A percentile compares a stretch with the other conserved stretches of the same genome.
Evolutionary conservation across 2,797 vertebrate genomes (phyloP).

Genomic region (Poecilia picta): DNA sequence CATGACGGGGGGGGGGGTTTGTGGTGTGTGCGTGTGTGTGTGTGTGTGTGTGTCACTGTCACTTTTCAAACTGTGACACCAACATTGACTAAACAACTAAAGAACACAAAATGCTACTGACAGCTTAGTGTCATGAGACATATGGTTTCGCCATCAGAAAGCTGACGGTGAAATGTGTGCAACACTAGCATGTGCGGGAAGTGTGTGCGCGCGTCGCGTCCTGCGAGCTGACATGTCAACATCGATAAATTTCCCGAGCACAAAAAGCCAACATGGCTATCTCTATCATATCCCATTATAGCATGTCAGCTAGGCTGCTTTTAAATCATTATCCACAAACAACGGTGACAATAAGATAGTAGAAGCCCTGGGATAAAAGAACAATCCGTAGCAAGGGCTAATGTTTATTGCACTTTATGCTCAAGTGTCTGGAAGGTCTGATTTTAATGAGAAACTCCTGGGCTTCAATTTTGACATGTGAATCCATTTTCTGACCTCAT

Average conservation of each 20-base stretch:
- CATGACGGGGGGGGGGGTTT: neutral
- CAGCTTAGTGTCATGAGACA: slow-evolving; percentile 44
- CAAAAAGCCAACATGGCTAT: slow-evolving; percentile 42
- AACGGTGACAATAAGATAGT: slow-evolving; percentile 55
- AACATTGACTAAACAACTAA: slow-evolving; percentile 46
- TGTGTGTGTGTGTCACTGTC: neutral
- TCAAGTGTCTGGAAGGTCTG: slow-evolving; percentile 37
- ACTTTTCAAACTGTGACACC: slow-evolving; percentile 21
- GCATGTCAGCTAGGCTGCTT: slow-evolving; percentile 41
- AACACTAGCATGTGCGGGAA: slow-evolving; percentile 8
- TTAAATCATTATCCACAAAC: slow-evolving; percentile 55
- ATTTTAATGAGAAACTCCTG: slow-evolving; percentile 58
- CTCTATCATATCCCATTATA: slow-evolving; percentile 45
- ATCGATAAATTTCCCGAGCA: slow-evolving; percentile 36
- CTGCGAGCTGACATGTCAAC: slow-evolving; percentile 28
- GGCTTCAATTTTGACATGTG: slow-evolving; percentile 44
- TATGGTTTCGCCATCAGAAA: slow-evolving; percentile 21
- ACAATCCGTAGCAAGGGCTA: slow-evolving; percentile 56
- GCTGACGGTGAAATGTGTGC: slow-evolving; percentile 15
- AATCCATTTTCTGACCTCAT: slow-evolving; percentile 33
- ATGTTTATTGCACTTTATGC: slow-evolving; percentile 56
- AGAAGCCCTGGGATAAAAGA: slow-evolving; percentile 61
- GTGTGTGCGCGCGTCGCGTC: slow-evolving; percentile 3
- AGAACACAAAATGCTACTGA: slow-evolving; percentile 28
- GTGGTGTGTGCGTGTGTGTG: neutral